Evolutionary conservation across 35 echinoderm and acorn worm species (phyloP).

Genomic region (Patiria miniata): DNA sequence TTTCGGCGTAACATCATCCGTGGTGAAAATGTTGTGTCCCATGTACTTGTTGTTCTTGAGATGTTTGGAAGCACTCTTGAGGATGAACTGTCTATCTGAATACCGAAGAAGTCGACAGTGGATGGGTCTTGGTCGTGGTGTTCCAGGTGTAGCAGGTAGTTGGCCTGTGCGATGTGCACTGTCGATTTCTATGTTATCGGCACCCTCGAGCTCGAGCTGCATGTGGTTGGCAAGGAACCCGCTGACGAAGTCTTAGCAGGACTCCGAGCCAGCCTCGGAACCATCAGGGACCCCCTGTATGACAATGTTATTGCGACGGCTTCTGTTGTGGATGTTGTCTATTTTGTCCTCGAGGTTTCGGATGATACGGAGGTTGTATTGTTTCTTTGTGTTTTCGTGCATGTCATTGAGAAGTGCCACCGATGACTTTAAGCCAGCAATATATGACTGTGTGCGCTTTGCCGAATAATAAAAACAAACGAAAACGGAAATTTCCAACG

Average conservation of each 20-base stretch:
- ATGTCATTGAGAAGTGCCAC: no score
- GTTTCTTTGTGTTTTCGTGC: no score
- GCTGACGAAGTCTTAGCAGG: not conserved
- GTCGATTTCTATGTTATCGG: not conserved
- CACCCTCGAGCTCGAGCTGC: slow-evolving; percentile 2
- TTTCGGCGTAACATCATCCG: not conserved
- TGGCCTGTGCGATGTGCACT: not conserved
- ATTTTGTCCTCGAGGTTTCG: no score
- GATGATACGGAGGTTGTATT: no score
- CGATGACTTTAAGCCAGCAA: no score
- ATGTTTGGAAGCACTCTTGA: slow-evolving; percentile 9
- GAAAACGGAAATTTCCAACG: no score
- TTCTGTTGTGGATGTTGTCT: no score
- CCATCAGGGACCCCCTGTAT: slow-evolving; percentile 7
- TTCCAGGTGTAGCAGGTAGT: not conserved
- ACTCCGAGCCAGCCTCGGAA: not conserved
- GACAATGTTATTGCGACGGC: no score
- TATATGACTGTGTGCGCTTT: no score
- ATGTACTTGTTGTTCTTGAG: not conserved
- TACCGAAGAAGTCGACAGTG: no score
- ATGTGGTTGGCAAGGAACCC: not conserved
- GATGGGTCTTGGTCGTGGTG: not conserved
- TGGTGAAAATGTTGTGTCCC: not conserved
- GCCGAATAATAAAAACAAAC: no score
- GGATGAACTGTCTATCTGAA: not conserved